Evolutionary conservation across 2,888 invertebrate species (phyloP).

Genomic region (Agrotis ipsilon): DNA sequence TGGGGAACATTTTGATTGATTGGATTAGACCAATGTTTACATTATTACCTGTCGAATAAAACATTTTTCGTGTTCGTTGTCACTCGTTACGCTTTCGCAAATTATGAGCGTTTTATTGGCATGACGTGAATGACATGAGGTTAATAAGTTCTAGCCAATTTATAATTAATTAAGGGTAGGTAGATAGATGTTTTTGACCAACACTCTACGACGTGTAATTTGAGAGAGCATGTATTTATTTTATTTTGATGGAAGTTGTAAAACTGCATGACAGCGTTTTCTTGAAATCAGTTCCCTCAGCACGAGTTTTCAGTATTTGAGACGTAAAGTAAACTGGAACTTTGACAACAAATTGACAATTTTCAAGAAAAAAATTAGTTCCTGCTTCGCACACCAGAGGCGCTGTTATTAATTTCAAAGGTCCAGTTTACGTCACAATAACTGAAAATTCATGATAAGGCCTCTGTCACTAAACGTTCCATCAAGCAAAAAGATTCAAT

Average conservation of each 20-base stretch:
- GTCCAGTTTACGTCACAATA: too few species aligned
- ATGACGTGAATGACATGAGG: neutral
- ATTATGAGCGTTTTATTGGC: constrained; percentile 7
- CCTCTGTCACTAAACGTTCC: neutral
- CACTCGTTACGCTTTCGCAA: constrained; percentile 5
- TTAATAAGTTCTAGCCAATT: neutral
- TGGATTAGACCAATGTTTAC: constrained; percentile 36
- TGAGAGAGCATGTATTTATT: neutral
- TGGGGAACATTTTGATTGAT: constrained; percentile 24
- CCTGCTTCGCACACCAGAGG: too few species aligned
- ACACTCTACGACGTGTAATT: neutral
- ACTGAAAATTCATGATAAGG: too few species aligned
- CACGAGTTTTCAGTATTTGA: too few species aligned
- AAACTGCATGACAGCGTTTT: neutral
- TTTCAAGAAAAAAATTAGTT: too few species aligned
- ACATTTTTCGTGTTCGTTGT: neutral
- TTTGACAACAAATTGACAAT: too few species aligned
- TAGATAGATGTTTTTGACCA: neutral
- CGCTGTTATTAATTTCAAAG: too few species aligned
- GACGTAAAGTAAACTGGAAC: too few species aligned
- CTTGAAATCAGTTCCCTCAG: too few species aligned
- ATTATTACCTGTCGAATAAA: constrained; percentile 19
- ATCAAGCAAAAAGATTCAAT: neutral
- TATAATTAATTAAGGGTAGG: constrained; percentile 6
- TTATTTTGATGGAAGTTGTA: neutral